A percentile compares a stretch with the other conserved stretches of the same genome.
phyloP scores from a whole-genome alignment of 1,140 invertebrate species.

The Ptiloglossa arizonensis region DNA sequence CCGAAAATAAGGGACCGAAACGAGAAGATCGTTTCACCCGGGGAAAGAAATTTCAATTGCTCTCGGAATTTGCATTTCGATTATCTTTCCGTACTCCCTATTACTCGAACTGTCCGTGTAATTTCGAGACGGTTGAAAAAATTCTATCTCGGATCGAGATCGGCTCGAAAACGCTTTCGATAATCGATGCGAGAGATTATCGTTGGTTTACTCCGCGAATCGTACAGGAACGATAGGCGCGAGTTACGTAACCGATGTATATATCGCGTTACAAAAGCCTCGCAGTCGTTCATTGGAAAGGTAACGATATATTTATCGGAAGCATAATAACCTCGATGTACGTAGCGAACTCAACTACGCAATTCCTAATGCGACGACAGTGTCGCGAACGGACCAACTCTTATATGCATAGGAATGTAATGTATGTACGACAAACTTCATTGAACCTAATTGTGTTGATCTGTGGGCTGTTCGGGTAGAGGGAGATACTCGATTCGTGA shows the following conservation, averaged over 20 bases:
- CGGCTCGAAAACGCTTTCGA: not conserved
- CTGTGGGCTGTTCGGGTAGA: too few species aligned
- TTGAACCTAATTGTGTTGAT: not conserved
- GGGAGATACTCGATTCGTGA: not conserved
- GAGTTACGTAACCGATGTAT: slow-evolving; percentile 2
- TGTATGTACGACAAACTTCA: not conserved
- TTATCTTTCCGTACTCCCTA: not conserved
- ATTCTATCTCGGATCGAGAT: not conserved
- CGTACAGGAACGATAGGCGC: not conserved
- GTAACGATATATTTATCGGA: slow-evolving; percentile 25
- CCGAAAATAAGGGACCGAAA: too few species aligned
- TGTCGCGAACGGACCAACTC: too few species aligned
- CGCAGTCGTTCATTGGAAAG: slow-evolving; percentile 9
- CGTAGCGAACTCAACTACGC: slow-evolving; percentile 4
- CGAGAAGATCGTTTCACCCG: too few species aligned
- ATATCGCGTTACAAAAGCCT: not conserved
- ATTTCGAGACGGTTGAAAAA: not conserved
- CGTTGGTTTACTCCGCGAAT: not conserved
- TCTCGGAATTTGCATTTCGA: not conserved
- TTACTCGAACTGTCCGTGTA: not conserved
- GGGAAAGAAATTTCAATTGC: too few species aligned
- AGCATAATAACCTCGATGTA: slow-evolving; percentile 6
- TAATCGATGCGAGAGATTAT: slow-evolving; percentile 1
- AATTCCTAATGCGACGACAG: slow-evolving; percentile 4
- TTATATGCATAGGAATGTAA: slow-evolving; percentile 3